A percentile compares a stretch with the other conserved stretches of the same genome.
Conservation (phyloP, 2,797 vertebrate genomes). For the Rhabdomys pumilio region DNA sequence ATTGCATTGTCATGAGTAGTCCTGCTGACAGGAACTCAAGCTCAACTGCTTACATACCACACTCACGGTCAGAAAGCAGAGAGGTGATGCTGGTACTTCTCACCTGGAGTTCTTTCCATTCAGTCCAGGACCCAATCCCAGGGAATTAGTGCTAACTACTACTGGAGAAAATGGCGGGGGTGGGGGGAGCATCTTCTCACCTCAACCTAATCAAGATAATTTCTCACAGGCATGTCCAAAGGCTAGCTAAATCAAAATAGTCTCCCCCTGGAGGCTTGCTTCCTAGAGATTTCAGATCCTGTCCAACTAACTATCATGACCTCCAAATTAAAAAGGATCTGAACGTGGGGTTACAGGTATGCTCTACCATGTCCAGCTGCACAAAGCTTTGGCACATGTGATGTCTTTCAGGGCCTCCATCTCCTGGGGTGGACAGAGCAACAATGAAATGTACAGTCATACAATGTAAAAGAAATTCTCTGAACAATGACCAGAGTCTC, state of each 20-base stretch:
- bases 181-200: not conserved
- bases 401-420: not conserved
- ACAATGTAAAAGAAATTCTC: slow-evolving; percentile 8
- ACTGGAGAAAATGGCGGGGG: too few relatives aligned
- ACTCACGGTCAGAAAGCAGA: not conserved
- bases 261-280: not conserved
- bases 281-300: not conserved
- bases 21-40: not conserved
- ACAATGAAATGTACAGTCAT: not conserved
- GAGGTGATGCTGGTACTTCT: not conserved
- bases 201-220: not conserved
- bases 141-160: not conserved
- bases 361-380: not conserved
- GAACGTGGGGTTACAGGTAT: not conserved
- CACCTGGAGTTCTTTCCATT: not conserved
- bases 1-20: not conserved
- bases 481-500: not conserved
- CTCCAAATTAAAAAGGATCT: not conserved
- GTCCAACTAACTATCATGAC: not conserved
- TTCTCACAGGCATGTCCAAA: not conserved
- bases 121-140: not conserved
- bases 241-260: not conserved
- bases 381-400: not conserved
- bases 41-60: not conserved
- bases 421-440: not conserved